Percentiles rank a stretch among this genome's conserved stretches.
phyloP scores from a whole-genome alignment of 2,888 invertebrate species.

The Peribatodes rhomboidaria region DNA sequence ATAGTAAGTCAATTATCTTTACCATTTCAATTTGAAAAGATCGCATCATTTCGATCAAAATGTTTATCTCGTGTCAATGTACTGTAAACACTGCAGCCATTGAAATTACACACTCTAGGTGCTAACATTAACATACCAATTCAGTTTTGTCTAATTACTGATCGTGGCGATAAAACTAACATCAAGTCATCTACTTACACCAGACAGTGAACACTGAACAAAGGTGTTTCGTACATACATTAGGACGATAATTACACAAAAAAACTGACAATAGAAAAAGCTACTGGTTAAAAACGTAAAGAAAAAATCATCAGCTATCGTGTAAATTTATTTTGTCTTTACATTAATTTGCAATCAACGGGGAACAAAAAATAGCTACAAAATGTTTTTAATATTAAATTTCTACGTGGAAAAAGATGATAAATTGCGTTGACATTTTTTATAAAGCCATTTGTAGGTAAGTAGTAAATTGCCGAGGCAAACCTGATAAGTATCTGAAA shows the following conservation, averaged over 20 bases:
- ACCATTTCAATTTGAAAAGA: not conserved
- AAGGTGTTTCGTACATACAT: slow-evolving; percentile 60
- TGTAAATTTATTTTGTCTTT: slow-evolving; percentile 62
- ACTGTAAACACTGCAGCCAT: slow-evolving; percentile 26
- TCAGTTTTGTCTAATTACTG: slow-evolving; percentile 42
- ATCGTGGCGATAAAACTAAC: slow-evolving; percentile 38
- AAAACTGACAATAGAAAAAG: slow-evolving; percentile 49
- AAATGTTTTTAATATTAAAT: slow-evolving; percentile 51
- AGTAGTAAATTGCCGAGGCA: slow-evolving; percentile 35
- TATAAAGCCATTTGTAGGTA: slow-evolving; percentile 41
- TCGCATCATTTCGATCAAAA: slow-evolving; percentile 6
- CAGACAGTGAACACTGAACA: slow-evolving; percentile 39
- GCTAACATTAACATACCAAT: slow-evolving; percentile 44
- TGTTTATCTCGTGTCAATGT: slow-evolving; percentile 25
- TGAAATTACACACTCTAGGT: slow-evolving; percentile 34
- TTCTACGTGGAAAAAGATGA: slow-evolving; percentile 52
- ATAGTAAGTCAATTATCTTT: not conserved
- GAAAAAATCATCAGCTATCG: slow-evolving; percentile 63
- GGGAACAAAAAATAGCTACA: slow-evolving; percentile 45
- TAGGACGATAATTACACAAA: slow-evolving; percentile 60
- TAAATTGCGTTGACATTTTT: slow-evolving; percentile 53
- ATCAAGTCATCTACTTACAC: slow-evolving; percentile 32
- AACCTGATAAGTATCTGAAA: slow-evolving; percentile 29
- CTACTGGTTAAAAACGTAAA: slow-evolving; percentile 42
- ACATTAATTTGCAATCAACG: slow-evolving; percentile 57